Base-by-base conservation (phyloP, 2,797 vertebrate genomes). In the Enteromius radiatus region DNA sequence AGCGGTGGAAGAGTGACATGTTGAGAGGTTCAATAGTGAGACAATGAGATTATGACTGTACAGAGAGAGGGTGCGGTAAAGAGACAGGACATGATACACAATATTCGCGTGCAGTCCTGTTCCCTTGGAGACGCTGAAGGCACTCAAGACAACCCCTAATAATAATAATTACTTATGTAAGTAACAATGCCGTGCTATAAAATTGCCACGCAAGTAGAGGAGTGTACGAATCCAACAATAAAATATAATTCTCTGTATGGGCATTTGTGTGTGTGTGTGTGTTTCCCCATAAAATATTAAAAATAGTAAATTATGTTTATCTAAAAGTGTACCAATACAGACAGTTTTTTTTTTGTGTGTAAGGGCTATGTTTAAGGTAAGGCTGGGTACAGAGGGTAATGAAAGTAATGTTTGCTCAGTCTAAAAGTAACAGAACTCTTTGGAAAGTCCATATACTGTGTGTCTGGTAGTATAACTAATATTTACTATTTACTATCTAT, bases 11-110 rank as follows among this genome's bases (percentile, higher is more conserved):
- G 64, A 84, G 65, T 75, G 41, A 63, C 65, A 81, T 84, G 68
- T 75, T 81, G 38, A 74, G 71, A 71, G 65, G 28, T 82, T 68
- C 54, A 33, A 59, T 68, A 38, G 65, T 64, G 69, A 71, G 75
- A 64, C 54, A 78, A 71, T 73, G 68, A 81, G 75, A 81, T 54
- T 49, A 84, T 83, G 73, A 67, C 65, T 75, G 78, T 43, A 79
- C 52, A 36, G 6, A 69, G 47, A 80, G 63, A 70, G 31, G 17
- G 76, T 71, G 12, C 76, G 49, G 56, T 49, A 47, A 73, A 31
- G 26, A 75, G 56, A 33, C 41, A 47, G 9, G 43, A 38, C 41
- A 36, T 64, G 56, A 19, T 36, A 17, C 41, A 38, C 43, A 26
- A 36, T 41, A 21, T 26, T 28, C 14, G 15, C 23, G 21, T 73